Evolutionary conservation across 2,888 invertebrate species (phyloP).

Genomic region (Chorisops tibialis): DNA sequence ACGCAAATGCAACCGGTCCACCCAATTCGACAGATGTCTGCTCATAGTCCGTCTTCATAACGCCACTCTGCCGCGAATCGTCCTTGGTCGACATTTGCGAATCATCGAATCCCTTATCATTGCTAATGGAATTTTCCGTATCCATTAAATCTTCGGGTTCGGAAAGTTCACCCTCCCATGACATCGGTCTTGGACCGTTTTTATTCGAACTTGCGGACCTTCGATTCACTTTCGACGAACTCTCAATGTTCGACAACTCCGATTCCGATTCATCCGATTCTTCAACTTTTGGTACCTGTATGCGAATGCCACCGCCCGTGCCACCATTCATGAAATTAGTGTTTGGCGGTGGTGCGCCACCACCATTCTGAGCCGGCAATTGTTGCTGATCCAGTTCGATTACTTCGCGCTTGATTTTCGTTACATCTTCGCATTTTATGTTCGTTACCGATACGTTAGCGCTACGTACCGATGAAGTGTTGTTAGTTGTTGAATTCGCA

Average conservation of each 20-base stretch:
- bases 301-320: constrained; percentile 40
- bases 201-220: constrained; percentile 51
- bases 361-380: background rate
- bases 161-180: constrained; percentile 90
- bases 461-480: constrained; percentile 35
- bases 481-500: constrained; percentile 6
- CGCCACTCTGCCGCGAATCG: constrained; percentile 11
- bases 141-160: constrained; percentile 70
- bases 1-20: constrained; percentile 25
- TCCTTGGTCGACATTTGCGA: constrained; percentile 31
- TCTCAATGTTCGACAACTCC: constrained; percentile 51
- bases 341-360: constrained; percentile 41
- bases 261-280: constrained; percentile 49
- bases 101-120: constrained; percentile 30
- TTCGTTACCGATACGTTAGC: constrained; percentile 74
- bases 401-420: constrained; percentile 31
- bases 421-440: constrained; percentile 58
- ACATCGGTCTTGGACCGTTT: constrained; percentile 75
- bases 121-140: constrained; percentile 42
- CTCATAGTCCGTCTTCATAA: constrained; percentile 32
- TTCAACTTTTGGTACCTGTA: constrained; percentile 45
- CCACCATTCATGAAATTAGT: constrained; percentile 31
- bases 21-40: constrained; percentile 27
- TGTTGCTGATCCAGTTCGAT: constrained; percentile 11
- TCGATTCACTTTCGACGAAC: constrained; percentile 54